A percentile compares a stretch with the other conserved stretches of the same genome.
These are phyloP conservation scores for Rhinatrema bivittatum DNA, from an alignment of 2,797 vertebrate species.

Conservation along the genomic window DNA sequence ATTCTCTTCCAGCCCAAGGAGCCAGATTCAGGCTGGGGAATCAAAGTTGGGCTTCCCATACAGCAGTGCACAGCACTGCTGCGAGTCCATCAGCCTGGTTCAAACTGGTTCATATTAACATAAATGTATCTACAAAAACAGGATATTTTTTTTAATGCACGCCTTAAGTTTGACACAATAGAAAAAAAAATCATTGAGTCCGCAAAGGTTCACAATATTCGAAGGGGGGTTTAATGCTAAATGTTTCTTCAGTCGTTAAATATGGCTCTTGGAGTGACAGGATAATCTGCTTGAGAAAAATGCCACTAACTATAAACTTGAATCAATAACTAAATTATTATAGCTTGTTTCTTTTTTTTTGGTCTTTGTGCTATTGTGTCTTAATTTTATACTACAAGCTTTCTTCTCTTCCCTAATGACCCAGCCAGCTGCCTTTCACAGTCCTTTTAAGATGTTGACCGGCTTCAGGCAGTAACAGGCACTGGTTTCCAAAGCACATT, in stretches of 20 bases:
- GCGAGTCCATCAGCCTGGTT: too few relatives aligned
- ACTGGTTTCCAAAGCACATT: constrained; percentile 48
- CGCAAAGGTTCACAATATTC: constrained; percentile 12
- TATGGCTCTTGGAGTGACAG: constrained; percentile 18
- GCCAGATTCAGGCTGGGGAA: too few relatives aligned
- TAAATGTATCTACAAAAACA: too few relatives aligned
- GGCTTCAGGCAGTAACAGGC: constrained; percentile 66
- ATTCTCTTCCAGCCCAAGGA: too few relatives aligned
- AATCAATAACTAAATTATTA: constrained; percentile 26
- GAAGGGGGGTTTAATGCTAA: constrained; percentile 1
- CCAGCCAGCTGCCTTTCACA: constrained; percentile 57
- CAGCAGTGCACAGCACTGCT: too few relatives aligned
- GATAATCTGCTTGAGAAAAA: constrained; percentile 26
- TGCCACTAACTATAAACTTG: constrained; percentile 16
- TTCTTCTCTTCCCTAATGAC: constrained; percentile 65
- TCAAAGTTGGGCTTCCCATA: too few relatives aligned
- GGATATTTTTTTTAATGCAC: too few relatives aligned
- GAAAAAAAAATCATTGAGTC: constrained; percentile 9
- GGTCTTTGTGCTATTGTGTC: constrained; percentile 48
- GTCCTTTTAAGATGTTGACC: constrained; percentile 47
- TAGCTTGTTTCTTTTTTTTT: too few relatives aligned
- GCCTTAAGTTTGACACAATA: too few relatives aligned
- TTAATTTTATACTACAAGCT: constrained; percentile 51
- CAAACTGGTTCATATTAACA: too few relatives aligned
- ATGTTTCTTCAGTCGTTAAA: too few relatives aligned